Evolutionary conservation across 2,113 vertebrate genomes (phyloP).

Genomic region (Cyprinodon tularosa): DNA sequence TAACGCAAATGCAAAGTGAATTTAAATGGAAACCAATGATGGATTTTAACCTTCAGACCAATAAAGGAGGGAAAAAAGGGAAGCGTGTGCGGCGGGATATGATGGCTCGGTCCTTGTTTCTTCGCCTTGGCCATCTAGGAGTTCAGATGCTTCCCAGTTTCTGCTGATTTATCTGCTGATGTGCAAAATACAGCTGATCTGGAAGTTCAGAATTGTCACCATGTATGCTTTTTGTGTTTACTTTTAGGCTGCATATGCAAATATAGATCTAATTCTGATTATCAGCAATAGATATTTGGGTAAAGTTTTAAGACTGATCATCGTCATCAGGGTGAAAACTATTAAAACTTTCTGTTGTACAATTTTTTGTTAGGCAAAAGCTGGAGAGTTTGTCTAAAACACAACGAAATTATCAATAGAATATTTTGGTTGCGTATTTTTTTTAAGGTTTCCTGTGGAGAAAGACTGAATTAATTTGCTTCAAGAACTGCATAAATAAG

Average conservation of each 20-base stretch:
- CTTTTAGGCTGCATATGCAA: neutral
- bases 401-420: neutral
- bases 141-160: slow-evolving; percentile 16
- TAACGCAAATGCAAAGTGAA: slow-evolving; percentile 37
- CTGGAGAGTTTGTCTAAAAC: neutral
- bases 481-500: too few relatives aligned
- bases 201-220: neutral
- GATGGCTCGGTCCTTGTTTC: slow-evolving; percentile 27
- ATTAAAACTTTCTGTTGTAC: too few relatives aligned
- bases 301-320: neutral
- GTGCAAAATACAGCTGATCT: neutral
- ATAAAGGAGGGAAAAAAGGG: slow-evolving; percentile 22
- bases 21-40: slow-evolving; percentile 39
- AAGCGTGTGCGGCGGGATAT: neutral
- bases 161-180: neutral
- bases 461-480: too few relatives aligned
- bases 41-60: slow-evolving; percentile 50
- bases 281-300: neutral
- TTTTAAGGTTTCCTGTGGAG: neutral
- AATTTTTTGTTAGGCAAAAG: too few relatives aligned
- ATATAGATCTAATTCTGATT: neutral
- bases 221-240: neutral
- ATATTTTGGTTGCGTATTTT: neutral
- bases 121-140: slow-evolving; percentile 1
- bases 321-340: neutral